These are phyloP conservation scores for Macquaria ambigua DNA, from an alignment of 2,113 vertebrate species.

Conservation along the genomic window DNA sequence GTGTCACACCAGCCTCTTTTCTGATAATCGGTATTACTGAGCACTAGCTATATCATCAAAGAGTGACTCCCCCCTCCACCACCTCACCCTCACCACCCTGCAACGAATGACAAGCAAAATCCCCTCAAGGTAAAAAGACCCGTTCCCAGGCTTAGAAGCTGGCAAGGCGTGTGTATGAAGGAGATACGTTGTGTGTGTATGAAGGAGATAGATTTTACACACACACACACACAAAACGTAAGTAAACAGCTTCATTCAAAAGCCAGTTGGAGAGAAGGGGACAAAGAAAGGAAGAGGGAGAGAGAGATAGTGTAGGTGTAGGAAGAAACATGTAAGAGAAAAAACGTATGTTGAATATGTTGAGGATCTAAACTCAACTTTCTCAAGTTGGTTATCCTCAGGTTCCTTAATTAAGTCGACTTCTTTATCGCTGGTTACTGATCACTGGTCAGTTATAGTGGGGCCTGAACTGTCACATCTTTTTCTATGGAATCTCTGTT, in stretches of 20 bases:
- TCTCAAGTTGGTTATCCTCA: not conserved
- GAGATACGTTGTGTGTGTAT: too few relatives aligned
- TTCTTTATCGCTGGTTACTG: not conserved
- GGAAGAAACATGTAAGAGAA: too few relatives aligned
- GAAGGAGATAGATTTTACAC: too few relatives aligned
- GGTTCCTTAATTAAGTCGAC: not conserved
- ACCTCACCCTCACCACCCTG: conserved; percentile 35
- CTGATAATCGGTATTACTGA: conserved; percentile 64
- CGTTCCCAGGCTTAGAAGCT: conserved; percentile 52
- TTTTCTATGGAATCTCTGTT: not conserved
- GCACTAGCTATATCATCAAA: conserved; percentile 67
- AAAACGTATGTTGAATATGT: not conserved
- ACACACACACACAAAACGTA: too few relatives aligned
- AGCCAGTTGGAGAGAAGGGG: conserved; percentile 7
- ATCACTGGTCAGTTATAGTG: not conserved
- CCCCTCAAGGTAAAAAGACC: conserved; percentile 65
- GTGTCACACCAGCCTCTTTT: conserved; percentile 25
- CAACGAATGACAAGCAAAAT: conserved; percentile 69
- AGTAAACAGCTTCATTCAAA: conserved; percentile 57
- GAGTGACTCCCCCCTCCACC: conserved; percentile 30
- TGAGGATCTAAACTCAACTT: not conserved
- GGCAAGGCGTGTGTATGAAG: conserved; percentile 23
- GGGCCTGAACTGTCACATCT: not conserved
- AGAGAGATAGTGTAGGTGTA: not conserved
- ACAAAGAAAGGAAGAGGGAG: not conserved